Percentiles rank a stretch among this genome's conserved stretches.
phyloP scores from a whole-genome alignment of 1,140 invertebrate species.

The Nasonia giraulti region DNA sequence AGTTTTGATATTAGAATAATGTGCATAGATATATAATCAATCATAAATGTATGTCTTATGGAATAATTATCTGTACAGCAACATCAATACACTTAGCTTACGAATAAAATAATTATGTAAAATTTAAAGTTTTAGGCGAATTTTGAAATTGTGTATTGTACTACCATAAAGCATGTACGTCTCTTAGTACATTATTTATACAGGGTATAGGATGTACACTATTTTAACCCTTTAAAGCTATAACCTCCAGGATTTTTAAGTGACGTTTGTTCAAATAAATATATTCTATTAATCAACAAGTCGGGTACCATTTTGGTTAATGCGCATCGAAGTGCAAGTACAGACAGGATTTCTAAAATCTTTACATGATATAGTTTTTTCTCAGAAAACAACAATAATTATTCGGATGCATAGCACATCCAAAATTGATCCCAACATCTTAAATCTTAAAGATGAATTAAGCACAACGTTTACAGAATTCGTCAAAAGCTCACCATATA shows the following conservation, averaged over 20 bases:
- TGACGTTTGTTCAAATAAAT: conserved; percentile 16
- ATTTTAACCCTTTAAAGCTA: background rate
- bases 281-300: background rate
- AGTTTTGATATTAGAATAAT: too few species aligned
- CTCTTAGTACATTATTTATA: conserved; percentile 2
- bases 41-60: too few species aligned
- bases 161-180: conserved; percentile 9
- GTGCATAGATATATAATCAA: too few species aligned
- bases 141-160: background rate
- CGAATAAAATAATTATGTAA: background rate
- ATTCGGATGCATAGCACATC: background rate
- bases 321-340: too few species aligned
- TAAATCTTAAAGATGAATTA: background rate
- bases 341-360: background rate
- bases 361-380: background rate
- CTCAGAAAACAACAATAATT: background rate
- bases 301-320: conserved; percentile 8
- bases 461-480: background rate
- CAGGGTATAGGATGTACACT: background rate
- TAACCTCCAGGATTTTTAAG: conserved; percentile 18
- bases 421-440: background rate
- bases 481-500: conserved; percentile 76
- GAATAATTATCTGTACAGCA: too few species aligned
- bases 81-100: background rate
- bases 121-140: background rate